Base-by-base conservation (phyloP, 2,888 invertebrate genomes). In the Parnassius orleans region DNA sequence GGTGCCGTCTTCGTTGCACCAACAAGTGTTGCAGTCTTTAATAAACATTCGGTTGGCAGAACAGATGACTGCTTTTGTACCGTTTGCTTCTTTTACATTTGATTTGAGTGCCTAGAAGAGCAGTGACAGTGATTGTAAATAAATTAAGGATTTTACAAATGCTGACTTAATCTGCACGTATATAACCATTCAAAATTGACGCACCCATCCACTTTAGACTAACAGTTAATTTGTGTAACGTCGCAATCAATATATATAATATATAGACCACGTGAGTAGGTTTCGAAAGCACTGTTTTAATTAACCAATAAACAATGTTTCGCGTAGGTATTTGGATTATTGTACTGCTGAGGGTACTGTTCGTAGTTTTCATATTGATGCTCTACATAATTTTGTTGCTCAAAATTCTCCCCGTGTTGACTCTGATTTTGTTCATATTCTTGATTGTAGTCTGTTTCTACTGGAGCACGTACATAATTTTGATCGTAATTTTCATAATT, bases 1-100 rank as follows among this genome's bases (percentile, higher is more conserved):
- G 7, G 90, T 91, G 0, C 92, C 92, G 58, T 90, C 84, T 10
- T 88, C 89, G 53, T 92, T 91, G 68, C 92, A 92, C 86, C 86
- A 87, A 58, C 92, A 92, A 9, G 87, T 90, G 70, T 92, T 92
- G 69, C 92, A 92, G 63, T 90, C 87, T 65, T 83, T 87, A 61
- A 90, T 83, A 69, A 92, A 92, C 84, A 86, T 87, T 14, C 85
- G 78, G 64, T 90, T 89, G 0, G 92, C 91, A 2, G 79, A 76
- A 69, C 91, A 91, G 1, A 90, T 79, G 12, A 84, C 69, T 41
- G 78, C 78, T 53, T 83, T 81, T 9, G 74, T 73, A 24, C 70
- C 68, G 57, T 73, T 72, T 50, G 9, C 9, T 47, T 51, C 19
- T 33, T 47, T 60, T 10, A 53, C 56, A 1, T 75, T 66, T 41